Percentiles rank a stretch among this genome's conserved stretches.
Evolutionary conservation across 2,113 vertebrate genomes (phyloP).

Genomic region (Microtus ochrogaster): DNA sequence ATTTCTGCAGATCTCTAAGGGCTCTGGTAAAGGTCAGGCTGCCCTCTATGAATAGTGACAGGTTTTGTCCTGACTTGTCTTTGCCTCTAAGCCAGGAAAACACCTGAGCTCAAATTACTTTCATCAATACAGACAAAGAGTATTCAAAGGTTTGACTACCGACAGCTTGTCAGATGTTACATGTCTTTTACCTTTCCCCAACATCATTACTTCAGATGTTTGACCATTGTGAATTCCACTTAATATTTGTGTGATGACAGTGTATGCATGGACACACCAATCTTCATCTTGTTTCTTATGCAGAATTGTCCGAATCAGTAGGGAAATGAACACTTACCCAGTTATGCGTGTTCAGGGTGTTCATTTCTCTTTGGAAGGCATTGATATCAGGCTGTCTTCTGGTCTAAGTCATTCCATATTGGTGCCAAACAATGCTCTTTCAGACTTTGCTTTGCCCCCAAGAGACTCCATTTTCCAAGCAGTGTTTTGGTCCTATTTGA

Average conservation of each 20-base stretch:
- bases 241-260: neutral
- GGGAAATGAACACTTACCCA: neutral
- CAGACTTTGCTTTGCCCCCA: neutral
- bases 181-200: neutral
- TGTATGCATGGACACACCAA: neutral
- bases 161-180: neutral
- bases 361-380: neutral
- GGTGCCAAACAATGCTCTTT: neutral
- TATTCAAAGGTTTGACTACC: neutral
- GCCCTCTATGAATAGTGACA: neutral
- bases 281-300: neutral
- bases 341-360: neutral
- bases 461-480: neutral
- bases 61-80: conserved; percentile 70
- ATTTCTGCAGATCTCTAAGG: neutral
- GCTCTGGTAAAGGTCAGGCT: neutral
- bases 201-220: neutral
- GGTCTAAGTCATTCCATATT: neutral
- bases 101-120: conserved; percentile 70
- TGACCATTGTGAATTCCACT: neutral
- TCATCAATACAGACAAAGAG: conserved; percentile 56
- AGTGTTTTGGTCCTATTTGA: neutral
- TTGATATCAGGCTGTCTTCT: neutral
- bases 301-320: neutral
- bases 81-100: conserved; percentile 71